Percentiles rank a stretch among this genome's conserved stretches.
Evolutionary conservation across 2,113 vertebrate species (phyloP).

Genomic region (Fregetta grallaria): DNA sequence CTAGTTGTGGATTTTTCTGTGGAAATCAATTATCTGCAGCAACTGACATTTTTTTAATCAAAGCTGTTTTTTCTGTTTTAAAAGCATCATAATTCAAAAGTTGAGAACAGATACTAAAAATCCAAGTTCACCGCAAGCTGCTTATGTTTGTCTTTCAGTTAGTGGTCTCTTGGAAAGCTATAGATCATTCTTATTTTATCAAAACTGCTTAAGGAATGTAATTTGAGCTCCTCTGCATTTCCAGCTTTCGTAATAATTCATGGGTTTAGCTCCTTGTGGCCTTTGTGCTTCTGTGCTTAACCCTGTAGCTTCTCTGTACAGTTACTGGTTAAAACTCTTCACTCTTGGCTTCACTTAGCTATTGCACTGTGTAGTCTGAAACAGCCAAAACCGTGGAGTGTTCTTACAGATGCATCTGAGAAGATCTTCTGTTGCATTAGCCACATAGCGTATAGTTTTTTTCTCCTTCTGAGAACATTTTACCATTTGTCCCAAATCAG

Average conservation of each 20-base stretch:
- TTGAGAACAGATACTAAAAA: not conserved
- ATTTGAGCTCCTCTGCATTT: not conserved
- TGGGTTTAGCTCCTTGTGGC: not conserved
- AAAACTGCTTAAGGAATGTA: not conserved
- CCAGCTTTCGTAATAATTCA: not conserved
- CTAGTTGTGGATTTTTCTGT: slow-evolving; percentile 9
- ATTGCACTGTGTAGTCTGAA: not conserved
- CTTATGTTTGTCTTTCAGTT: not conserved
- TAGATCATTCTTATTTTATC: slow-evolving; percentile 28
- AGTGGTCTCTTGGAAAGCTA: not conserved
- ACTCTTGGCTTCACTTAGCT: not conserved
- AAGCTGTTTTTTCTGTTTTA: not conserved
- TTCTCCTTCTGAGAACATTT: not conserved
- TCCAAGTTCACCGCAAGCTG: not conserved
- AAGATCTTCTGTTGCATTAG: not conserved
- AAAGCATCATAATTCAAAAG: slow-evolving; percentile 33
- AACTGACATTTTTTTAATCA: not conserved
- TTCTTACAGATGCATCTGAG: not conserved
- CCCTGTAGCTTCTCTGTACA: not conserved
- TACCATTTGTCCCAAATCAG: not conserved
- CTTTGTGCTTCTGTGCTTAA: not conserved
- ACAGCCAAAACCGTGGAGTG: not conserved
- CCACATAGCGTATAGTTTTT: not conserved
- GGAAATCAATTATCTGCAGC: slow-evolving; percentile 8
- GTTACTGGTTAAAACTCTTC: not conserved